A percentile compares a stretch with the other conserved stretches of the same genome.
Evolutionary conservation across 2,888 invertebrate species (phyloP).

Genomic region (Orthonevra nobilis): DNA sequence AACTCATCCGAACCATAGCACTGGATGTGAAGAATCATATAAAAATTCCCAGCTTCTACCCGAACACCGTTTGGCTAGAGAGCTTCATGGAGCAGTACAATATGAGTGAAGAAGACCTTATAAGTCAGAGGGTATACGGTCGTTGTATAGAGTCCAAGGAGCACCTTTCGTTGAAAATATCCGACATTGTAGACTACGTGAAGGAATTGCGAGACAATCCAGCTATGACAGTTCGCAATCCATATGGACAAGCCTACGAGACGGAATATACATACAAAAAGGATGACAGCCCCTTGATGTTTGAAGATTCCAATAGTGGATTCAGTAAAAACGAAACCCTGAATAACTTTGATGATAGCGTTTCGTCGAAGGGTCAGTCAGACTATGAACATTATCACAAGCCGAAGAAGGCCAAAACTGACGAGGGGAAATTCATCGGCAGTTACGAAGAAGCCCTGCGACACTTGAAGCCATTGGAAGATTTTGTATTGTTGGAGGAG

Average conservation of each 20-base stretch:
- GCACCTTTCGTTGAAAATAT: slow-evolving; percentile 71
- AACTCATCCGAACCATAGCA: slow-evolving; percentile 71
- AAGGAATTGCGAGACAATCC: slow-evolving; percentile 22
- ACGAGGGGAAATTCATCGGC: slow-evolving; percentile 15
- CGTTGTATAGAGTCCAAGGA: slow-evolving; percentile 66
- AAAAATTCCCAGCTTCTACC: slow-evolving; percentile 73
- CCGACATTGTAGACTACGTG: slow-evolving; percentile 73
- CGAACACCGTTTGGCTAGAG: slow-evolving; percentile 73
- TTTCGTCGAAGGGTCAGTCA: slow-evolving; percentile 19
- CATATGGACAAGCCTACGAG: background rate
- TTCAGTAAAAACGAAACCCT: slow-evolving; percentile 53
- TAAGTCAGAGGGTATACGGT: slow-evolving; percentile 63
- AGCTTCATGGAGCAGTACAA: slow-evolving; percentile 72
- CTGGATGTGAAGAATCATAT: slow-evolving; percentile 73
- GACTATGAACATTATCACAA: background rate
- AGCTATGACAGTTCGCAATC: background rate
- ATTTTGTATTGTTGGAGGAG: slow-evolving; percentile 76
- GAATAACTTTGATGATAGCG: slow-evolving; percentile 40
- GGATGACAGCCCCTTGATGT: slow-evolving; percentile 32
- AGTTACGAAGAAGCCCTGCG: slow-evolving; percentile 72
- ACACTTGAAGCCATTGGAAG: slow-evolving; percentile 74
- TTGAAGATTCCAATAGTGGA: slow-evolving; percentile 26
- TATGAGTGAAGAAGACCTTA: slow-evolving; percentile 70
- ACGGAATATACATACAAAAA: slow-evolving; percentile 33
- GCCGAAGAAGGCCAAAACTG: background rate